A percentile compares a stretch with the other conserved stretches of the same genome.
Conservation (phyloP, 2,888 invertebrate species). For the Neocrepidodera transversa region DNA sequence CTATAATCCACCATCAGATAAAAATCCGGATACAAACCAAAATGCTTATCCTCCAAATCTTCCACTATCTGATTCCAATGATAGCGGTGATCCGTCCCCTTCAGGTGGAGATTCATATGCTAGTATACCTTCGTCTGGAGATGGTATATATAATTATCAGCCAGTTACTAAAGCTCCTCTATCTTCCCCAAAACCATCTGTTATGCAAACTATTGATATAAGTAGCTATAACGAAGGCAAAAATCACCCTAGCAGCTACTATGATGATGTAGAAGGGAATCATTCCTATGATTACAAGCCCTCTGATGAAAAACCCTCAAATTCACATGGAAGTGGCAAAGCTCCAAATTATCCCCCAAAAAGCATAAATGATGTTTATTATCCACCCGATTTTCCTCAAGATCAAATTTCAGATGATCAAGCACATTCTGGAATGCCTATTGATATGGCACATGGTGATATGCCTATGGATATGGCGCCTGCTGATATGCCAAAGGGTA, state of each 20-base stretch:
- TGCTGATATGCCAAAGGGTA: conserved; percentile 8
- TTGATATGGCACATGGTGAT: conserved; percentile 9
- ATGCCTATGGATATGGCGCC: conserved; percentile 13
- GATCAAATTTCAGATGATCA: conserved; percentile 30
- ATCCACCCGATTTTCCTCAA: conserved; percentile 42
- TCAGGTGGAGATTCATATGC: conserved; percentile 19
- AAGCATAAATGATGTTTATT: conserved; percentile 44
- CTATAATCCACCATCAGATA: conserved; percentile 52
- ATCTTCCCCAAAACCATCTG: conserved; percentile 46
- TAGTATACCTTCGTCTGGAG: conserved; percentile 8
- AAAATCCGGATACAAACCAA: conserved; percentile 34
- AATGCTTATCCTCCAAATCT: conserved; percentile 37
- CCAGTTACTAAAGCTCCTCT: conserved; percentile 29
- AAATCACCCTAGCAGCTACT: conserved; percentile 10
- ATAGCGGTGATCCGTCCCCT: conserved; percentile 20
- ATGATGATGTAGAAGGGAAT: conserved; percentile 28
- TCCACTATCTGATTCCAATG: conserved; percentile 21
- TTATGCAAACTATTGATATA: background rate
- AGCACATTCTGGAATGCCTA: too few relatives aligned
- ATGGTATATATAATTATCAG: conserved; percentile 26
- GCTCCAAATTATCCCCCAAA: conserved; percentile 45
- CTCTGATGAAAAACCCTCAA: background rate
- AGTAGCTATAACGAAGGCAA: conserved; percentile 21
- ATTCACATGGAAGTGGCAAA: conserved; percentile 23
- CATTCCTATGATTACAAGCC: conserved; percentile 15